phyloP scores from a whole-genome alignment of 2,797 vertebrate species.

The Hippopotamyrus pictus region DNA sequence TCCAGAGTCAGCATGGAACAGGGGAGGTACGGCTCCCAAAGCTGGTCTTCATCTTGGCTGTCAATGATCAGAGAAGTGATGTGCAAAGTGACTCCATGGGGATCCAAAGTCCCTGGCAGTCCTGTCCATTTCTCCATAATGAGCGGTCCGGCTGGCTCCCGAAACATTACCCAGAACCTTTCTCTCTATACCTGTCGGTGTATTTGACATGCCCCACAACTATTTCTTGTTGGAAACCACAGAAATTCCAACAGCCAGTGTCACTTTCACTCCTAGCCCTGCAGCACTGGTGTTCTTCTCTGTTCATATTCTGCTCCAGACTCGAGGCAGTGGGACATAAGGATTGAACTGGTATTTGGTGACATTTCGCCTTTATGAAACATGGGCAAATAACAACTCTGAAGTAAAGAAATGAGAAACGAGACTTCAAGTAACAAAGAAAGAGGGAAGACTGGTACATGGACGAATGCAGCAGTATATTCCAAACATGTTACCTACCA shows the following conservation, averaged over 20 bases:
- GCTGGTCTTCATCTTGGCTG: background rate
- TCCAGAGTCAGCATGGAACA: background rate
- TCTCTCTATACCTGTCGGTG: background rate
- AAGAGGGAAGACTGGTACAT: background rate
- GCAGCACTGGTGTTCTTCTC: background rate
- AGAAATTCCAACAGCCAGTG: background rate
- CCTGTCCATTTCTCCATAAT: background rate
- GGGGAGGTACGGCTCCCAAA: background rate
- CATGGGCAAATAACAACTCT: background rate
- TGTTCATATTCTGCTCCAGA: background rate
- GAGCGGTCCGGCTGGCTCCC: background rate
- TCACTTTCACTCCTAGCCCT: background rate
- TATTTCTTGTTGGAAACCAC: background rate
- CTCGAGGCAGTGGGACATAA: background rate
- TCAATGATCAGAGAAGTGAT: background rate
- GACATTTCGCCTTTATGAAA: background rate
- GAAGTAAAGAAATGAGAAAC: background rate
- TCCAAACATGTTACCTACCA: background rate
- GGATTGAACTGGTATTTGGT: background rate
- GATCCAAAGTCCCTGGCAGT: background rate
- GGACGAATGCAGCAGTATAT: background rate
- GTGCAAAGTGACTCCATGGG: background rate
- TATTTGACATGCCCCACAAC: background rate
- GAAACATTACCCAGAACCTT: background rate
- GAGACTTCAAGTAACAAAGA: background rate